These are phyloP conservation scores for Oreochromis grahami DNA, from an alignment of 2,797 vertebrate genomes.

Conservation along the genomic window DNA sequence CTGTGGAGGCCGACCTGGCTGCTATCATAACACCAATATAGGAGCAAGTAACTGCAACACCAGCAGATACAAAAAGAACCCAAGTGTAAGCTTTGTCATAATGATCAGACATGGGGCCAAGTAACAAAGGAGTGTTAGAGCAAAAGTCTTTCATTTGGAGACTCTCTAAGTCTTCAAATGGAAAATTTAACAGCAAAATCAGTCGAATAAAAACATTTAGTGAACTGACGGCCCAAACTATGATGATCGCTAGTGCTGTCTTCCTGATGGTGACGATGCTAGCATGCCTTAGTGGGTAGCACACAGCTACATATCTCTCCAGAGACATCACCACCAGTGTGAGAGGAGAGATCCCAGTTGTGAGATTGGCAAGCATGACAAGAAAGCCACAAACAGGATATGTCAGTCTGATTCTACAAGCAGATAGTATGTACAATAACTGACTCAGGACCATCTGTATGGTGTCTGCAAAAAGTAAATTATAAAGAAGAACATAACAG, in stretches of 20 bases:
- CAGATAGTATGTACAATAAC: conserved; percentile 8
- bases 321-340: conserved; percentile 68
- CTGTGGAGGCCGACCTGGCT: conserved; percentile 38
- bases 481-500: conserved; percentile 51
- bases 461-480: conserved; percentile 58
- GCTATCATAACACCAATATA: conserved; percentile 33
- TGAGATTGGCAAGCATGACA: not conserved
- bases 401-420: not conserved
- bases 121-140: not conserved
- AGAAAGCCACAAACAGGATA: conserved; percentile 17
- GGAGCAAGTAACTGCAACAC: not conserved
- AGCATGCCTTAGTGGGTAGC: conserved; percentile 1
- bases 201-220: conserved; percentile 5
- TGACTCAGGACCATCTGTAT: conserved; percentile 12
- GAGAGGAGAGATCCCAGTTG: conserved; percentile 41
- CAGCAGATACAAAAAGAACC: conserved; percentile 11
- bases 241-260: conserved; percentile 15
- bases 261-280: conserved; percentile 46
- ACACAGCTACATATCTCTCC: conserved; percentile 71
- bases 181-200: not conserved
- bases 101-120: not conserved
- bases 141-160: conserved; percentile 16
- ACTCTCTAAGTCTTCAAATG: not conserved
- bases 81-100: not conserved
- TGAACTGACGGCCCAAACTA: conserved; percentile 42